Conservation (phyloP, 1,140 invertebrate genomes). For the Trachelipus rathkii region DNA sequence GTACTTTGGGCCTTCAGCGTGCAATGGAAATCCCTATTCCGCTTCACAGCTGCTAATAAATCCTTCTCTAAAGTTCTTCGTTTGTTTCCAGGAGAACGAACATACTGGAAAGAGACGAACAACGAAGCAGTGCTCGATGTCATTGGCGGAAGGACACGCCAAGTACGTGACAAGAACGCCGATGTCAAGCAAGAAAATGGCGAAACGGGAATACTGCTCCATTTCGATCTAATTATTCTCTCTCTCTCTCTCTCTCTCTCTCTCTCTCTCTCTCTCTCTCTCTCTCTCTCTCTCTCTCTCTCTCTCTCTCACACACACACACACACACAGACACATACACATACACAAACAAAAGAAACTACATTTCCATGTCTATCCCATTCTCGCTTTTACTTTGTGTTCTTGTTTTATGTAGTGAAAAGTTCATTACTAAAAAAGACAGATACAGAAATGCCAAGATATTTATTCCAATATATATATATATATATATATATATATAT, state of each 20-base stretch:
- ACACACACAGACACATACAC: too few species aligned
- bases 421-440: too few species aligned
- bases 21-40: conserved; percentile 5
- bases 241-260: background rate
- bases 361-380: too few species aligned
- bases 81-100: conserved; percentile 12
- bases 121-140: background rate
- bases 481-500: conserved; percentile 17
- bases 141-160: conserved; percentile 1
- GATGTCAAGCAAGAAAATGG: background rate
- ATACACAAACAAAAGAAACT: too few species aligned
- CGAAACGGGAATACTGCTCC: background rate
- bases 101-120: conserved; percentile 8
- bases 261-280: background rate
- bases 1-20: background rate
- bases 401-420: too few species aligned
- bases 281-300: background rate
- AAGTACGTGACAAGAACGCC: background rate
- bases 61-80: background rate
- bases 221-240: background rate
- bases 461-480: too few species aligned
- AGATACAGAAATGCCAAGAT: too few species aligned
- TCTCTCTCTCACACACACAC: too few species aligned
- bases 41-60: conserved; percentile 9
- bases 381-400: too few species aligned